Conservation (phyloP, 2,113 vertebrate species). For the Cavia porcellus region DNA sequence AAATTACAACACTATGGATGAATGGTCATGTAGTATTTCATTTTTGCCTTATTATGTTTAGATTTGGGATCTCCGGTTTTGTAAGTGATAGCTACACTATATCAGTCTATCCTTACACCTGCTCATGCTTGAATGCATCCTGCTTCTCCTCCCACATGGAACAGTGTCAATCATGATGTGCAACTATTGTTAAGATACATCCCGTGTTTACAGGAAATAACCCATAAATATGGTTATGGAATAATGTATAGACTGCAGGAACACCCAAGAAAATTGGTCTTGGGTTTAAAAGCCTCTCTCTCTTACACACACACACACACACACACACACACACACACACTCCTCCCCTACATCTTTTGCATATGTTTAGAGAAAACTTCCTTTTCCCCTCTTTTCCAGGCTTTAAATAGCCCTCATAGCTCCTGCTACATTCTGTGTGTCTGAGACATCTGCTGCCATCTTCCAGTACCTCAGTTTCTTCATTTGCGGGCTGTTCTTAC, state of each 20-base stretch:
- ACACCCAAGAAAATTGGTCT: constrained; percentile 28
- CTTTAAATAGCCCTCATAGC: background rate
- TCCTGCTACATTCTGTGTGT: background rate
- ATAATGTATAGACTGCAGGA: constrained; percentile 71
- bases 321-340: background rate
- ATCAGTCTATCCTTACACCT: constrained; percentile 74
- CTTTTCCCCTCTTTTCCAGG: background rate
- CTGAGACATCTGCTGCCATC: background rate
- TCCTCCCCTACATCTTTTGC: background rate
- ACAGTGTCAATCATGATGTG: constrained; percentile 65
- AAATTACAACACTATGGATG: constrained; percentile 72
- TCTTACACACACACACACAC: background rate
- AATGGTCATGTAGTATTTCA: constrained; percentile 80
- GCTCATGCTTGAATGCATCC: constrained; percentile 64
- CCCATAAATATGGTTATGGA: constrained; percentile 50
- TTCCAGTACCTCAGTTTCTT: constrained; percentile 57
- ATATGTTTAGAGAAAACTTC: background rate
- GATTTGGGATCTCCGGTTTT: constrained; percentile 77
- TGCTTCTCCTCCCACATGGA: constrained; percentile 61
- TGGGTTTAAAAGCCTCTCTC: background rate
- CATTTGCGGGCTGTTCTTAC: constrained; percentile 57
- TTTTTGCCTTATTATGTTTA: constrained; percentile 79
- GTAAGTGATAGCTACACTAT: constrained; percentile 75
- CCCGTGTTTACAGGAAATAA: constrained; percentile 68
- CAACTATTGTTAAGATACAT: constrained; percentile 53